Conservation (phyloP, 2,888 invertebrate genomes). For the Archips xylosteana region DNA sequence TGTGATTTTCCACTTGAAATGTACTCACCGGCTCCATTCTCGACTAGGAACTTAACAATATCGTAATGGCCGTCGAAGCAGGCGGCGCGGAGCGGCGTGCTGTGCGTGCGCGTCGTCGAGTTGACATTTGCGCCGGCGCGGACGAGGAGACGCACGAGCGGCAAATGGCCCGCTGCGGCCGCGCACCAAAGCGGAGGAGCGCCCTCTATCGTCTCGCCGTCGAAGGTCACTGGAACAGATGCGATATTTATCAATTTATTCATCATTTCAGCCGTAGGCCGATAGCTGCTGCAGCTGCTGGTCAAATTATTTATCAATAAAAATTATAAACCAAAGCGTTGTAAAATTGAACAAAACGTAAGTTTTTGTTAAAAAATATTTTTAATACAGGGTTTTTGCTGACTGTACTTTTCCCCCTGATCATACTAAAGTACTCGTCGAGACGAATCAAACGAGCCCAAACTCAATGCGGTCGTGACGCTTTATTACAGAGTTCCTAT, state of each 20-base stretch:
- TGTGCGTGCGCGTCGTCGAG: conserved; percentile 97
- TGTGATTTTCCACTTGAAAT: not conserved
- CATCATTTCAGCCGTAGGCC: too few relatives aligned
- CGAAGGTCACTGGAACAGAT: conserved; percentile 92
- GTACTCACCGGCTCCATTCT: conserved; percentile 74
- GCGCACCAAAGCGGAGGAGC: conserved; percentile 99
- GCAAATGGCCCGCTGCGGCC: conserved; percentile 97
- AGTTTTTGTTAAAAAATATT: too few relatives aligned
- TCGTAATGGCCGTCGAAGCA: conserved; percentile 98
- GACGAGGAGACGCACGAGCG: conserved; percentile 94
- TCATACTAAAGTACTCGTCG: too few relatives aligned
- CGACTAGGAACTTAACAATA: conserved; percentile 96
- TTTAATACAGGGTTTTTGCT: too few relatives aligned
- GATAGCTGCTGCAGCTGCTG: too few relatives aligned
- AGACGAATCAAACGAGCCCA: too few relatives aligned
- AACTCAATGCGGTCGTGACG: too few relatives aligned
- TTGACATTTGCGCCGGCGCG: conserved; percentile 96
- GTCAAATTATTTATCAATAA: too few relatives aligned
- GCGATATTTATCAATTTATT: not conserved
- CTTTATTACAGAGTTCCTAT: too few relatives aligned
- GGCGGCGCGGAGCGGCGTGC: conserved; percentile 97
- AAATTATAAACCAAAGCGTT: too few relatives aligned
- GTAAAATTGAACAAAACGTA: too few relatives aligned
- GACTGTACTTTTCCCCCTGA: too few relatives aligned
- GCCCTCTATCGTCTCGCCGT: conserved; percentile 98